Evolutionary conservation across 1,140 invertebrate genomes (phyloP).

Genomic region (Muscidifurax raptorellus): DNA sequence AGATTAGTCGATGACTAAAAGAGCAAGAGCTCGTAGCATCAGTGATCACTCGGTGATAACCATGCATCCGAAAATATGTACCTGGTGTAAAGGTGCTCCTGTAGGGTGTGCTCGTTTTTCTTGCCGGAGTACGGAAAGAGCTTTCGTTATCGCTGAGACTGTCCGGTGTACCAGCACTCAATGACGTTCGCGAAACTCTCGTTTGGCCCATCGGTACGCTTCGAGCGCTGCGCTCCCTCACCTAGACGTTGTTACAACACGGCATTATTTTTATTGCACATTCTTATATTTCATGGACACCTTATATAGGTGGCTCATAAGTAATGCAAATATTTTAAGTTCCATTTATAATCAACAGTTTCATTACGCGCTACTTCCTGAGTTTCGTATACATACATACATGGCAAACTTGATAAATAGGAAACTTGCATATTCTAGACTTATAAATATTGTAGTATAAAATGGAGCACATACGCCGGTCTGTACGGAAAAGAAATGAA

Average conservation of each 20-base stretch:
- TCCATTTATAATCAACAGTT: too few species aligned
- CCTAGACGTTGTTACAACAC: constrained; percentile 76
- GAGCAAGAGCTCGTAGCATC: too few species aligned
- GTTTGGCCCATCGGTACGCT: constrained; percentile 88
- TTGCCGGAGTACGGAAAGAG: constrained; percentile 74
- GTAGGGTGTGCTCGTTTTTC: constrained; percentile 70
- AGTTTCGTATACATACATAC: too few species aligned
- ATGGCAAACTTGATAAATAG: too few species aligned
- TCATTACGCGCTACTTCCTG: too few species aligned
- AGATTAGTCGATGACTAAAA: neutral
- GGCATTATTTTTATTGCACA: neutral
- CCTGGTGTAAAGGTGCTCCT: constrained; percentile 75
- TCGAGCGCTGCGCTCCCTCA: constrained; percentile 89
- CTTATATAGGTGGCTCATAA: neutral
- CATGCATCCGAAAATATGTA: constrained; percentile 57
- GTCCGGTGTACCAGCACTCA: constrained; percentile 89
- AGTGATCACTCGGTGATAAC: too few species aligned
- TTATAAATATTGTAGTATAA: too few species aligned
- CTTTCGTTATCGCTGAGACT: constrained; percentile 91
- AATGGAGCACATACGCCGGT: too few species aligned
- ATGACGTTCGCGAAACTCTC: constrained; percentile 81
- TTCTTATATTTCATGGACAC: neutral
- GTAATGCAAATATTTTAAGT: too few species aligned
- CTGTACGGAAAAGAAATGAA: too few species aligned
- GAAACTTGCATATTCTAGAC: too few species aligned